Evolutionary conservation across 2,797 vertebrate genomes (phyloP).

Genomic region (Acridotheres tristis): DNA sequence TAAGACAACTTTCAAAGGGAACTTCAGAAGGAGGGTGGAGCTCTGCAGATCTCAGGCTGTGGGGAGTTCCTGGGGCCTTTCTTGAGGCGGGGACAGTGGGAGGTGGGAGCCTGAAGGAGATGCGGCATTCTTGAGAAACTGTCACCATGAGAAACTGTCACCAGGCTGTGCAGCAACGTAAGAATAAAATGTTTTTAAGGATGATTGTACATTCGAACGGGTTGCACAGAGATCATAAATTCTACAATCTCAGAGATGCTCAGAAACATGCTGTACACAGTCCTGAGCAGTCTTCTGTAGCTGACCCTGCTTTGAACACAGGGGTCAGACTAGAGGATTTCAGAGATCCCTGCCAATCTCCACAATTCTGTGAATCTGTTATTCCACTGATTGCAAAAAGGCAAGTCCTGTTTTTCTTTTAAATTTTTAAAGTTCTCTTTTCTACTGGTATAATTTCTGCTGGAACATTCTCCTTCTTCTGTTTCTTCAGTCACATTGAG

Average conservation of each 20-base stretch:
- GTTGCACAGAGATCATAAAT: not conserved
- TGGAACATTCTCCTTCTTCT: not conserved
- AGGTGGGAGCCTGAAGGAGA: not conserved
- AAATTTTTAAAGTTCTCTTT: not conserved
- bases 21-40: not conserved
- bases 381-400: not conserved
- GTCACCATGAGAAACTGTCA: not conserved
- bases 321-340: not conserved
- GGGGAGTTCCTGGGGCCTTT: not conserved
- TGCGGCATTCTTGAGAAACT: not conserved
- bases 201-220: fast-evolving
- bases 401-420: not conserved
- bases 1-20: not conserved
- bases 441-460: not conserved
- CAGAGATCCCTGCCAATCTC: not conserved
- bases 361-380: not conserved
- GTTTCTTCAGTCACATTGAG: not conserved
- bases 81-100: not conserved
- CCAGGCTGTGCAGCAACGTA: not conserved
- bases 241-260: not conserved
- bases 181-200: not conserved
- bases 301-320: not conserved
- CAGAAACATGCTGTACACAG: not conserved
- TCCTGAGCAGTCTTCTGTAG: not conserved
- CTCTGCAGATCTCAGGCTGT: not conserved